Evolutionary conservation across 2,888 invertebrate species (phyloP), one percentile per base, ranked within the genome.

Genomic region (Phortica magna): DNA sequence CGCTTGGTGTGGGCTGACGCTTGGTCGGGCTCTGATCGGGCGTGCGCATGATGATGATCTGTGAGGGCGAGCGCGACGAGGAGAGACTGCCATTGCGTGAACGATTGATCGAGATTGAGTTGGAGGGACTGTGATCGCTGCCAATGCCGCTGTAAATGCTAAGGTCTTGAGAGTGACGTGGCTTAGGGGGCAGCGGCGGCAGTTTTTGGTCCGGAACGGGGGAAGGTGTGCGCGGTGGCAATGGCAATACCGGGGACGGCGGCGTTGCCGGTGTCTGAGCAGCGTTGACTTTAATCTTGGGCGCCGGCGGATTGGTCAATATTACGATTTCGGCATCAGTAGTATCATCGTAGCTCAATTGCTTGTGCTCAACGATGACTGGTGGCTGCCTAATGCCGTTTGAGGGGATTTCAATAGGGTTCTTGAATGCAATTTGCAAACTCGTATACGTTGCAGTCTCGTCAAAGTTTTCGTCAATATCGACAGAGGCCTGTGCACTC

Each of bases 381-480:
- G 6, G 64, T 19, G 0, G 42, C 7, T 67, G 71, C 6, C 64
- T 57, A 67, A 73, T 74, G 80, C n/a, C 42, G 14, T 67, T 42
- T n/a, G 41, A 3, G 1, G 93, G 93, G 42, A 96, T 93, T 0
- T 96, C 96, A 5, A 96, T 92, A 0, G 97, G 97, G 92, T 97
- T 96, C 89, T 95, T 96, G 92, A 96, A 96, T 0, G 97, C 97
- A 88, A 96, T 93, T 89, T 97, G 97, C 72, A 97, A 92, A 89
- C 96, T 97, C 1, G 96, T 95, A 88, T 97, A 97, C 0, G 96
- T 96, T 75, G 95, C 95, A 42, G 95, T 94, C 84, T 97, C 96
- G 87, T 95, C 95, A 81, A 96, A 95, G 41, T 94, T 94, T 74
- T 94, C 93, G 64, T 95, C 95, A 0, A 93, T 84, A 41, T 95